A percentile compares a stretch with the other conserved stretches of the same genome.
phyloP scores from a whole-genome alignment of 1,140 invertebrate species.

The Drosophila dunni region DNA sequence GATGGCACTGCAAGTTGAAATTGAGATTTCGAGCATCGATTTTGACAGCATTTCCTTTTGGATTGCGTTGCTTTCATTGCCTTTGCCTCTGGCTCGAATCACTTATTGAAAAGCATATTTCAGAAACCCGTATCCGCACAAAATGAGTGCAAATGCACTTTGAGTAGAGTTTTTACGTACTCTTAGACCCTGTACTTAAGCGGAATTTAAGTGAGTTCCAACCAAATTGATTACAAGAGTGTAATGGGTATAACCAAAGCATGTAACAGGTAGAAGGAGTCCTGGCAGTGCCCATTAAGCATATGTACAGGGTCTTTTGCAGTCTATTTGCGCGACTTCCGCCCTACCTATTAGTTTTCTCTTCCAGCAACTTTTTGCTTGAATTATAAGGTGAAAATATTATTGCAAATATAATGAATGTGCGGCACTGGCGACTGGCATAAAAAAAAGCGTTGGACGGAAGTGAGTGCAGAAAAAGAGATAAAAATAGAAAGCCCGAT shows the following conservation, averaged over 20 bases:
- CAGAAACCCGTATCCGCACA: slow-evolving; percentile 60
- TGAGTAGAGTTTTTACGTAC: slow-evolving; percentile 1
- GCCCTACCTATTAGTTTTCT: neutral
- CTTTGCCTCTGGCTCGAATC: slow-evolving; percentile 16
- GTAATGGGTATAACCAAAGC: no score
- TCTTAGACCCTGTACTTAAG: no score
- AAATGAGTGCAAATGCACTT: slow-evolving; percentile 71
- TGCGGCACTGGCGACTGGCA: slow-evolving; percentile 19
- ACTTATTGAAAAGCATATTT: slow-evolving; percentile 69
- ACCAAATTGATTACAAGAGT: no score
- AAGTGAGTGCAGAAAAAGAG: slow-evolving; percentile 6
- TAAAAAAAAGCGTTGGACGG: slow-evolving; percentile 2
- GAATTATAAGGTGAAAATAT: slow-evolving; percentile 76
- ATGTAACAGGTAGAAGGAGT: no score
- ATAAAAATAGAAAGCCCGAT: neutral
- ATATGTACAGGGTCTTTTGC: no score
- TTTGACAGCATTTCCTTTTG: slow-evolving; percentile 40
- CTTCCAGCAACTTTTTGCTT: slow-evolving; percentile 11
- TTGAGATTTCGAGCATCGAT: slow-evolving; percentile 66
- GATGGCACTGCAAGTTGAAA: slow-evolving; percentile 24
- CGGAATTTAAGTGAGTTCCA: no score
- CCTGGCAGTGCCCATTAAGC: no score
- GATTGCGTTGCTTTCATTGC: slow-evolving; percentile 30
- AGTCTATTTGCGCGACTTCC: no score
- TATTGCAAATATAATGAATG: slow-evolving; percentile 78